These are phyloP conservation scores for Pharmacophagus antenor DNA, from an alignment of 2,888 invertebrate species.

Conservation along the genomic window DNA sequence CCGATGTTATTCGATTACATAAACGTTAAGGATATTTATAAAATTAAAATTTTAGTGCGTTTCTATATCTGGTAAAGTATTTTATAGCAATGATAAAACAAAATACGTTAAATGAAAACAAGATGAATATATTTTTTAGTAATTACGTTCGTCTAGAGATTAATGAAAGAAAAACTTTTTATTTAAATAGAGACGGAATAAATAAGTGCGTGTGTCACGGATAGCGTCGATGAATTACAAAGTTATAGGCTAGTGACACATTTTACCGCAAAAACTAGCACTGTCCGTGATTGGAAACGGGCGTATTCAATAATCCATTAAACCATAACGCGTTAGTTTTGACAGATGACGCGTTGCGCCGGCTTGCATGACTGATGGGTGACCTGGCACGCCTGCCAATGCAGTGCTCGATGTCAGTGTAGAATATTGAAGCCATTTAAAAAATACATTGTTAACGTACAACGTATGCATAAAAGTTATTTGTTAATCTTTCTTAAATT, in stretches of 20 bases:
- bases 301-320: slow-evolving; percentile 69
- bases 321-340: slow-evolving; percentile 55
- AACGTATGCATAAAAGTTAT: too few species aligned
- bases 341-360: slow-evolving; percentile 55
- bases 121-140: too few species aligned
- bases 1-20: too few species aligned
- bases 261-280: slow-evolving; percentile 52
- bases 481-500: too few species aligned
- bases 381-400: slow-evolving; percentile 27
- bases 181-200: slow-evolving; percentile 30
- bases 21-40: too few species aligned
- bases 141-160: too few species aligned
- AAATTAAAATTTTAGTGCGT: too few species aligned
- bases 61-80: too few species aligned
- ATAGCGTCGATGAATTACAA: slow-evolving; percentile 40
- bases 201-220: slow-evolving; percentile 37
- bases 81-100: too few species aligned
- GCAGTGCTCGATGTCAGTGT: slow-evolving; percentile 1
- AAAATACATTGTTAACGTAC: neutral
- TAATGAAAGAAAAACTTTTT: too few species aligned
- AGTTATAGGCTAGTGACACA: slow-evolving; percentile 46
- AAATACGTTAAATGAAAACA: too few species aligned
- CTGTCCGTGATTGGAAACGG: slow-evolving; percentile 57
- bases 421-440: neutral
- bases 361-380: slow-evolving; percentile 52